Percentiles rank a stretch among this genome's conserved stretches.
Evolutionary conservation across 2,113 vertebrate genomes (phyloP).

Genomic region (Sialia sialis): DNA sequence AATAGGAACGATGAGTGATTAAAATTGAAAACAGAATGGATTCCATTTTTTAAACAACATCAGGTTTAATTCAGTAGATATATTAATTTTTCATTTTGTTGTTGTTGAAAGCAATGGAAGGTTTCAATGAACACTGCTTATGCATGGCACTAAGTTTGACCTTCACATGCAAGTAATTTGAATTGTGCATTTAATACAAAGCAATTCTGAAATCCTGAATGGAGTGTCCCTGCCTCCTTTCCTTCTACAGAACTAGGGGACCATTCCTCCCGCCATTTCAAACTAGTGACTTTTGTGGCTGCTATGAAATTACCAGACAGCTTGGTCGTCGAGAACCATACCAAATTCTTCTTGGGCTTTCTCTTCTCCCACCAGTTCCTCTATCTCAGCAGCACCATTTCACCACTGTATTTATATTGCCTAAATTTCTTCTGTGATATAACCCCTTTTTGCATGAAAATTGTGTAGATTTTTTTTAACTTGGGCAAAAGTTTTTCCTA

Average conservation of each 20-base stretch:
- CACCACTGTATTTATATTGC: not conserved
- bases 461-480: not conserved
- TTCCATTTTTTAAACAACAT: slow-evolving; percentile 35
- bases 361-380: not conserved
- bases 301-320: not conserved
- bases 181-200: not conserved
- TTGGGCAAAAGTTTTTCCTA: not conserved
- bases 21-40: slow-evolving; percentile 43
- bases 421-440: not conserved
- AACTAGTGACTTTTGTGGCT: not conserved
- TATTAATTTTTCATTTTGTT: slow-evolving; percentile 52
- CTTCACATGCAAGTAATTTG: not conserved
- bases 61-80: slow-evolving; percentile 54
- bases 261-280: not conserved
- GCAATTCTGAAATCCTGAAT: not conserved
- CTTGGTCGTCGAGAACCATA: not conserved
- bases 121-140: not conserved
- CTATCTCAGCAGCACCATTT: not conserved
- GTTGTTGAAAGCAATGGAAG: slow-evolving; percentile 11
- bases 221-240: not conserved
- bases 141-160: not conserved
- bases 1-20: slow-evolving; percentile 18
- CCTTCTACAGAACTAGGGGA: not conserved
- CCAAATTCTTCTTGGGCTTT: not conserved
- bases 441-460: not conserved